Evolutionary conservation across 64 coral and sea anemone species (phyloP), one percentile per base, ranked within the genome.

Genomic region (Montipora capricornis): DNA sequence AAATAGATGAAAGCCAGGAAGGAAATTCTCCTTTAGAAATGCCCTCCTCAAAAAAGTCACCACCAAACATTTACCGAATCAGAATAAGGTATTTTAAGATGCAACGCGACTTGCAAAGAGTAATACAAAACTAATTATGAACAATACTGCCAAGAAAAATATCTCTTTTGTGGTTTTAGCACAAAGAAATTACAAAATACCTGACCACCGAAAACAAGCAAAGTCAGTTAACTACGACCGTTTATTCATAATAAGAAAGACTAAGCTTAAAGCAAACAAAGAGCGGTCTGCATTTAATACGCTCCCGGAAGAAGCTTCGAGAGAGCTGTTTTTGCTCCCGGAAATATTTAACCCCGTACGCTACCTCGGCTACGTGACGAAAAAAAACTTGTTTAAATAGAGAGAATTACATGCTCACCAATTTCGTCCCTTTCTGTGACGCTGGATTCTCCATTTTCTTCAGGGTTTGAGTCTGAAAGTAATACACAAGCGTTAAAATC

Each of bases 271-370:
- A 86, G 82, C 82, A 86, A 86, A 86, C 82, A 86, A 86, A 86
- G 66, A 86, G 66, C 82, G 82, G 16, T 69, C 62, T 20, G 47
- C 82, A 20, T 50, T 73, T 78, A 78, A 78, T 78, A 78, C 76
- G 44, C 66, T 86, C 82, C 82, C 82, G 82, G 82, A 86, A 86
- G 82, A 86, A 86, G 20, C 82, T 86, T 86, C 64, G 82, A 86
- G 82, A 86, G 82, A 86, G 66, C 82, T 86, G 82, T 86, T 86
- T 86, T 86, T 86, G 66, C 82, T 86, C 82, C 82, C 82, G 82
- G 82, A 86, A 86, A 86, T 86, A 86, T 86, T 86, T 50, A 85
- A 71, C 64, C 82, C 46, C 8, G 61, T 66, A 47, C 66, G 66
- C 82, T 71, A 69, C 68, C 82, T 86, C 60, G 37, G 45, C 82